Evolutionary conservation across 1,140 invertebrate genomes (phyloP).

Genomic region (Leucophenga varia): DNA sequence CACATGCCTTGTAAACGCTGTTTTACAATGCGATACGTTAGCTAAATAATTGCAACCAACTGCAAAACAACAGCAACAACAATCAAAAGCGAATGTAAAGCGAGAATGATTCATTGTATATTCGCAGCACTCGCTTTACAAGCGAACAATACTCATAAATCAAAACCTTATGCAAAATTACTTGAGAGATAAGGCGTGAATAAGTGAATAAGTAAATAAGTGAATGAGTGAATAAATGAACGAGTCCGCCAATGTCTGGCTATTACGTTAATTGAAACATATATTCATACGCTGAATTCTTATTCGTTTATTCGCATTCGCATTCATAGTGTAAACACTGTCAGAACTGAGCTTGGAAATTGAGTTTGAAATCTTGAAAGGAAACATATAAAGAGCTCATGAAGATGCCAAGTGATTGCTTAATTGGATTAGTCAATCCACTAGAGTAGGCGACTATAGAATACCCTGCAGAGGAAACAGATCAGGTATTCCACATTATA

Average conservation of each 20-base stretch:
- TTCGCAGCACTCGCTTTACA: constrained; percentile 19
- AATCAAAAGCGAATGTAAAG: constrained; percentile 4
- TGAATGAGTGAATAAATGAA: neutral
- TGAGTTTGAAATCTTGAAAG: too few species aligned
- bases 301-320: too few species aligned
- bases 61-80: constrained; percentile 22
- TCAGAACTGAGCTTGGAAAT: too few species aligned
- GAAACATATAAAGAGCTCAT: too few species aligned
- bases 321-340: constrained; percentile 12
- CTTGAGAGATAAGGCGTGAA: constrained; percentile 2
- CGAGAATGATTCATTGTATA: constrained; percentile 31
- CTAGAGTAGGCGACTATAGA: too few species aligned
- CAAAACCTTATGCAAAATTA: constrained; percentile 28
- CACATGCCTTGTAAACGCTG: too few species aligned
- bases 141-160: constrained; percentile 20
- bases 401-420: too few species aligned
- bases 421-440: too few species aligned
- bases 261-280: constrained; percentile 18
- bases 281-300: constrained; percentile 12
- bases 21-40: too few species aligned
- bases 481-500: too few species aligned
- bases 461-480: too few species aligned
- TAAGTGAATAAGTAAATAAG: constrained; percentile 3
- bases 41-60: too few species aligned
- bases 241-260: constrained; percentile 10